A percentile compares a stretch with the other conserved stretches of the same genome.
Evolutionary conservation across 1,140 invertebrate species (phyloP).

Genomic region (Drosophila melanogaster): Release_6_plus_ISO1_MT NC_004354.4:7770001-7770500

Average conservation of each 20-base stretch:
- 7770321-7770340: conserved; percentile 11
- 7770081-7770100: too few species aligned
- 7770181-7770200: background rate
- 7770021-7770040: background rate
- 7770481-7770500: conserved; percentile 31
- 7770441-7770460: conserved; percentile 79
- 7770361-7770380: conserved; percentile 4
- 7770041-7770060: background rate
- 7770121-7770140: too few species aligned
- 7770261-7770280: conserved; percentile 19
- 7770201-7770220: conserved; percentile 9
- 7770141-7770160: too few species aligned
- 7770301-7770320: conserved; percentile 35
- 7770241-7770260: conserved; percentile 23
- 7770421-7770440: conserved; percentile 82
- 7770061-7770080: too few species aligned
- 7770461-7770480: conserved; percentile 68
- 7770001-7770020: background rate
- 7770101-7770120: too few species aligned
- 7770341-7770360: conserved; percentile 20
- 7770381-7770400: conserved; percentile 71
- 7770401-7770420: conserved; percentile 83
- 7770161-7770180: too few species aligned
- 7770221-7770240: conserved; percentile 17
- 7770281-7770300: conserved; percentile 75